Conservation (phyloP, 2,888 invertebrate genomes). For the Drosophila ezoana region DNA sequence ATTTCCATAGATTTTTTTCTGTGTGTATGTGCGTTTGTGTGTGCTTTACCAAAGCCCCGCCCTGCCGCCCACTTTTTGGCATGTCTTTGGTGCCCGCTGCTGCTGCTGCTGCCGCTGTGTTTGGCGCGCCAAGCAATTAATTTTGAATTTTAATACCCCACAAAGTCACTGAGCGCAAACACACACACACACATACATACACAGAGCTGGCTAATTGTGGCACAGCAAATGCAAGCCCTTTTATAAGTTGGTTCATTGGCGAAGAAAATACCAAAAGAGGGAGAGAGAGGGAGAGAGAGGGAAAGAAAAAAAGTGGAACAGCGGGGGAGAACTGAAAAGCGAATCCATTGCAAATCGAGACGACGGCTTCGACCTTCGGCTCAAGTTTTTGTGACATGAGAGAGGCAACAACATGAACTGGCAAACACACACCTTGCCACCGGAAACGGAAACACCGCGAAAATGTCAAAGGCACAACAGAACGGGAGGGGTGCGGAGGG, state of each 20-base stretch:
- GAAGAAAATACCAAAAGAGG: neutral
- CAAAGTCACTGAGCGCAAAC: slow-evolving; percentile 61
- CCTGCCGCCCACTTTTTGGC: slow-evolving; percentile 17
- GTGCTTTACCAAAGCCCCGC: neutral
- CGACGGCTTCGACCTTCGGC: slow-evolving; percentile 50
- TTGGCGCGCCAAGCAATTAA: slow-evolving; percentile 69
- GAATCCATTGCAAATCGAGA: slow-evolving; percentile 58
- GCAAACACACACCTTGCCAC: slow-evolving; percentile 51
- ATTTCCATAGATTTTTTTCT: slow-evolving; percentile 62
- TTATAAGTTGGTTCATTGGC: slow-evolving; percentile 25
- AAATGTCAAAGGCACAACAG: slow-evolving; percentile 74
- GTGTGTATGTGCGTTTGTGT: neutral
- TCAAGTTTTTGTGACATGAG: slow-evolving; percentile 26
- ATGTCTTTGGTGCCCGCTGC: slow-evolving; percentile 22
- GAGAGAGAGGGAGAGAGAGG: neutral
- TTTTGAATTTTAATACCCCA: slow-evolving; percentile 78
- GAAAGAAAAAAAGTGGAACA: neutral
- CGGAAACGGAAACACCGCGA: slow-evolving; percentile 76
- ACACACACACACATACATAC: slow-evolving; percentile 14
- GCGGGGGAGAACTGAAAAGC: slow-evolving; percentile 1
- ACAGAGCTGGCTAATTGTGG: slow-evolving; percentile 53
- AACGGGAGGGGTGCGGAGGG: slow-evolving; percentile 23
- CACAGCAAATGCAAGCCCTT: slow-evolving; percentile 41
- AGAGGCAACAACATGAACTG: slow-evolving; percentile 35
- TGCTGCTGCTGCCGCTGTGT: slow-evolving; percentile 42